Percentiles rank a stretch among this genome's conserved stretches.
Conservation (phyloP, 1,140 invertebrate genomes). For the Sinella curviseta region DNA sequence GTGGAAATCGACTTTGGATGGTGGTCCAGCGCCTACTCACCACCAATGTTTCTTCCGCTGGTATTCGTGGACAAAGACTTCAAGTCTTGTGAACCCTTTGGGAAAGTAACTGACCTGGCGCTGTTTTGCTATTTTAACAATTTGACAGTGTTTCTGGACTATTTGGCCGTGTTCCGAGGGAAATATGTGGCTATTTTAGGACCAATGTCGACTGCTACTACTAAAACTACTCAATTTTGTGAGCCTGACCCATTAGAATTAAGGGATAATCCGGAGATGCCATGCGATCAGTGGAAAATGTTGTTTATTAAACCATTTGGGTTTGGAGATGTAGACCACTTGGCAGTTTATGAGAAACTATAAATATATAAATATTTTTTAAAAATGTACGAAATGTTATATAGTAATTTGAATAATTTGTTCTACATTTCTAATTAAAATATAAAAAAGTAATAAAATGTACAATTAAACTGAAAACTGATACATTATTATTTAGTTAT, state of each 20-base stretch:
- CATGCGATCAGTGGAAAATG: constrained; percentile 30
- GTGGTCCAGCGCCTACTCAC: constrained; percentile 64
- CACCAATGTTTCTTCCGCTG: constrained; percentile 59
- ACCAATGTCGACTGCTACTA: constrained; percentile 54
- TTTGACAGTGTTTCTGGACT: constrained; percentile 64
- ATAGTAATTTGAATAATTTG: not conserved
- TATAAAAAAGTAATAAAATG: not conserved
- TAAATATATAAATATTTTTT: too few species aligned
- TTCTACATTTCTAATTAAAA: not conserved
- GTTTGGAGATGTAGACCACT: constrained; percentile 34
- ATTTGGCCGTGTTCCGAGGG: constrained; percentile 64
- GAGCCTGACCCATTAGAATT: constrained; percentile 41
- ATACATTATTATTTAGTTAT: not conserved
- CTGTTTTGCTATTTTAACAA: constrained; percentile 78
- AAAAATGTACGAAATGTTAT: not conserved
- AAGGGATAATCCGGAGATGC: constrained; percentile 29
- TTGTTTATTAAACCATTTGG: constrained; percentile 33
- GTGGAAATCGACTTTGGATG: constrained; percentile 64
- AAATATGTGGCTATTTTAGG: constrained; percentile 68
- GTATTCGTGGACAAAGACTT: constrained; percentile 52
- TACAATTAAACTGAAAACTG: too few species aligned
- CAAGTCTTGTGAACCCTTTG: constrained; percentile 30
- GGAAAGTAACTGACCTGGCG: constrained; percentile 39
- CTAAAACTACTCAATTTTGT: constrained; percentile 33
- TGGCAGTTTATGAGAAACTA: constrained; percentile 40